Evolutionary conservation across 2,888 invertebrate genomes (phyloP).

Genomic region (Blera fallax): DNA sequence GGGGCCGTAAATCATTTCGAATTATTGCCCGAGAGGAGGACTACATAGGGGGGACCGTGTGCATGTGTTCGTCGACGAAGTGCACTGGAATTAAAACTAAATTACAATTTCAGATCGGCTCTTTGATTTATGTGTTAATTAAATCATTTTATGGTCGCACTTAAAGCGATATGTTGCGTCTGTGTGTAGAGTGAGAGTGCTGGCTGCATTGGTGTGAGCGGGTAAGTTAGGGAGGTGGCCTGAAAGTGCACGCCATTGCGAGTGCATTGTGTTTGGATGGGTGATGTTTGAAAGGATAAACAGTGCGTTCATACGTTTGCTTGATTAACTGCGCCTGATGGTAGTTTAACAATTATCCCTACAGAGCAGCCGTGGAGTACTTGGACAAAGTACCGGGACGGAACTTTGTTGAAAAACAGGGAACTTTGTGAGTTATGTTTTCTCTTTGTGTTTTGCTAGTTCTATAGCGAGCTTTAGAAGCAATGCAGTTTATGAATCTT

Average conservation of each 20-base stretch:
- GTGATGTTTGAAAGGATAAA: slow-evolving; percentile 39
- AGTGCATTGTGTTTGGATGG: slow-evolving; percentile 7
- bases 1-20: slow-evolving; percentile 73
- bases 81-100: slow-evolving; percentile 77
- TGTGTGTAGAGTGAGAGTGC: slow-evolving; percentile 44
- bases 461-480: slow-evolving; percentile 4
- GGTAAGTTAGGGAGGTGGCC: not conserved
- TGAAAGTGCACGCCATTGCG: slow-evolving; percentile 21
- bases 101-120: slow-evolving; percentile 76
- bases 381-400: slow-evolving; percentile 6
- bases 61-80: slow-evolving; percentile 39
- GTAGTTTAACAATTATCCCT: slow-evolving; percentile 61
- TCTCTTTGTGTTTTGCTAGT: slow-evolving; percentile 23
- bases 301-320: slow-evolving; percentile 57
- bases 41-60: slow-evolving; percentile 23
- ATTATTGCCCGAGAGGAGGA: slow-evolving; percentile 70
- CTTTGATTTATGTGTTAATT: slow-evolving; percentile 79
- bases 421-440: slow-evolving; percentile 36
- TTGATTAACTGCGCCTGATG: slow-evolving; percentile 58
- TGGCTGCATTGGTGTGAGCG: slow-evolving; percentile 34
- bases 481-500: not conserved
- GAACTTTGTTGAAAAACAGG: slow-evolving; percentile 22
- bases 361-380: not conserved
- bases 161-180: slow-evolving; percentile 74
- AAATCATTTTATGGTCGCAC: slow-evolving; percentile 78